Evolutionary conservation across 64 coral and sea anemone genomes (phyloP).

Genomic region (Pocillopora verrucosa): DNA sequence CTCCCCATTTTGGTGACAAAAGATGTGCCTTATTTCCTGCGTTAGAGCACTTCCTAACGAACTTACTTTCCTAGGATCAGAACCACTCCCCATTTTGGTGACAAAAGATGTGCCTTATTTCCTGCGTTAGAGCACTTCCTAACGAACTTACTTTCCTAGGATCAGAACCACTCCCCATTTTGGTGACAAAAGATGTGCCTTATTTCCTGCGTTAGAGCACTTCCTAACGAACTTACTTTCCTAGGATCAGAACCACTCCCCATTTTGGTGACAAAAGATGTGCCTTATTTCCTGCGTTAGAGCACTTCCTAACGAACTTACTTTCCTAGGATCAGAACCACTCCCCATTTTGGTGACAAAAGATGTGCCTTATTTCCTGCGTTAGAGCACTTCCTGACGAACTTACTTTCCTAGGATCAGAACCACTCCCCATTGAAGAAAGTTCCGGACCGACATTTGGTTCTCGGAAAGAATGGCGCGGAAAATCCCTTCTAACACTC

Average conservation of each 20-base stretch:
- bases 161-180: slow-evolving; percentile 37
- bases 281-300: no score
- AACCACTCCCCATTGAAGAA: slow-evolving; percentile 70
- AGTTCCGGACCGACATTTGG: slow-evolving; percentile 82
- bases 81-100: background rate
- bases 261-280: no score
- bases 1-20: slow-evolving; percentile 16
- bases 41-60: no score
- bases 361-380: no score
- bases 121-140: no score
- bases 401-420: slow-evolving; percentile 48
- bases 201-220: no score
- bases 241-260: slow-evolving; percentile 55
- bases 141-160: slow-evolving; percentile 31
- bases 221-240: background rate
- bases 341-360: no score
- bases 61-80: slow-evolving; percentile 48
- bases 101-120: no score
- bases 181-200: no score
- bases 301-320: background rate
- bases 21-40: no score
- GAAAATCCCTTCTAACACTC: slow-evolving; percentile 61
- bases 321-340: slow-evolving; percentile 50
- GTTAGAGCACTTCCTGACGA: no score
- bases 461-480: slow-evolving; percentile 54